Evolutionary conservation across 2,888 invertebrate genomes (phyloP), one percentile per base, ranked within the genome.

Genomic region (Conus canariensis): DNA sequence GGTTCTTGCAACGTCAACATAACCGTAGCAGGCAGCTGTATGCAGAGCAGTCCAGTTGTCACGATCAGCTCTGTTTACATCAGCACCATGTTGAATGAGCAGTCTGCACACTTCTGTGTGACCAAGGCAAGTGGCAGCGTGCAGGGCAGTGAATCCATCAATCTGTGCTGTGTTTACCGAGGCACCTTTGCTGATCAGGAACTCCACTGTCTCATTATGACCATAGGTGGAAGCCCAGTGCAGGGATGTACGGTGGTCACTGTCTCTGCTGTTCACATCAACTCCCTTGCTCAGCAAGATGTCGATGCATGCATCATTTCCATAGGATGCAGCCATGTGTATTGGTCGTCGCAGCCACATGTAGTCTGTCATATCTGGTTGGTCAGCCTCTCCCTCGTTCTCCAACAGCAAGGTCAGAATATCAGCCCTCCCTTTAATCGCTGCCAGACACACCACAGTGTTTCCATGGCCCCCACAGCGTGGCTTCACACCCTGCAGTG

Each of bases 41-140:
- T 96, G 96, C 70, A 95, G 92, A 5, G 95, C 92, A 0, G 95
- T 94, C 95, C 95, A 95, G 3, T 95, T 95, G 91, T 95, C 95
- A 9, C 93, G 90, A 90, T 95, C 95, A 19, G 91, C 91, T 16
- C 88, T n/a, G 88, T 95, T 93, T 9, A 94, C 92, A 83, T 94
- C 93, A 12, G 94, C 95, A 19, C 94, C 95, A 86, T 93, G 90
- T 6, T 91, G 89, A 16, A 95, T 87, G 10, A 95, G 91, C 7
- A 93, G 60, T 70, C 93, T 88, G 86, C 94, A 94, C 7, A 94
- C 93, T 9, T 93, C 90, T 25, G 90, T 86, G 87, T 94, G 93
- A 10, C 95, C 95, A 5, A 93, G 91, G 88, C 94, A 94, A 3
- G 94, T 93, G n/a, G 95, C 95, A n/a, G 94, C 93, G 92, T 95